These are phyloP conservation scores for Peromyscus californicus DNA, from an alignment of 2,113 vertebrate genomes.

Conservation along the genomic window DNA sequence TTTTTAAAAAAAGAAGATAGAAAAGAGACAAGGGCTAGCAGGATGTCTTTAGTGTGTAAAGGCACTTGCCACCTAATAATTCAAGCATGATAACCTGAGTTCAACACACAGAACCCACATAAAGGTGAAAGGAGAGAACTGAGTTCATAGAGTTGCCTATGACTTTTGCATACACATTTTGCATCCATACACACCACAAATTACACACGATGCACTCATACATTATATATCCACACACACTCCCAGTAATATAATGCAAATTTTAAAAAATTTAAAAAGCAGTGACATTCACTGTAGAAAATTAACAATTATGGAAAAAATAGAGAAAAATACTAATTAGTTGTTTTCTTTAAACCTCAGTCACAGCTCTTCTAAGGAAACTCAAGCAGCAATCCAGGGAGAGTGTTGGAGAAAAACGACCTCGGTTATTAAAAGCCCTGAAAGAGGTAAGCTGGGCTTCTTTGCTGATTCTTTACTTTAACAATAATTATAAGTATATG, in stretches of 20 bases:
- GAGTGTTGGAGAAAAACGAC: slow-evolving; percentile 98
- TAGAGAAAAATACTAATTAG: not conserved
- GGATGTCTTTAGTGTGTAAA: not conserved
- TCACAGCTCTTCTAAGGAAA: slow-evolving; percentile 98
- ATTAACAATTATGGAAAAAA: not conserved
- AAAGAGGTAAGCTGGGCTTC: slow-evolving; percentile 92
- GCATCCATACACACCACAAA: not conserved
- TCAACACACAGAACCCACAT: not conserved
- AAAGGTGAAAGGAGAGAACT: not conserved
- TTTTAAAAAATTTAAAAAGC: not conserved
- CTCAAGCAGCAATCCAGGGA: slow-evolving; percentile 99
- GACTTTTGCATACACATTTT: not conserved
- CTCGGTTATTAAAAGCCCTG: slow-evolving; percentile 97
- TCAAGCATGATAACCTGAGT: not conserved
- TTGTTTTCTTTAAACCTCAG: slow-evolving; percentile 84
- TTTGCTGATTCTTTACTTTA: slow-evolving; percentile 11
- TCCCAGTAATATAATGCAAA: not conserved
- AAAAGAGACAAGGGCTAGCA: no score
- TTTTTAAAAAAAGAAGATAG: not conserved
- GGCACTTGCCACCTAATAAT: not conserved
- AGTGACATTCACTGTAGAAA: not conserved
- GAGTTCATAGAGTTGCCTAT: not conserved
- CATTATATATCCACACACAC: no score
- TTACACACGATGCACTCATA: not conserved
- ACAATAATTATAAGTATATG: not conserved